Percentiles rank a stretch among this genome's conserved stretches.
Conservation (phyloP, 2,797 vertebrate genomes). For the Lagorchestes hirsutus region DNA sequence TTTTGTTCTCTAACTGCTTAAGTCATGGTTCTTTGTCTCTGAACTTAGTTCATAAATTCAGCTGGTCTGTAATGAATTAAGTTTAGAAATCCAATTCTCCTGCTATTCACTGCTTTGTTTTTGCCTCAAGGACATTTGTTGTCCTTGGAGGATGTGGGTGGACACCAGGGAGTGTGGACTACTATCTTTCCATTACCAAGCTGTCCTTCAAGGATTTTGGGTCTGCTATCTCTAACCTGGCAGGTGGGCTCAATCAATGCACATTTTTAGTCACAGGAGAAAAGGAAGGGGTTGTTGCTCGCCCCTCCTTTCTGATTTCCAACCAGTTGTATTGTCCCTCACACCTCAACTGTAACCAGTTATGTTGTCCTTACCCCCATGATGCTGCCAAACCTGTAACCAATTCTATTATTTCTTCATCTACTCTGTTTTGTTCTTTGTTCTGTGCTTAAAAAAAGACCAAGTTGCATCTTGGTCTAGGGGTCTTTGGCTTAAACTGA, state of each 20-base stretch:
- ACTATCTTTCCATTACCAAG: neutral
- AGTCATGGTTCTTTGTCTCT: neutral
- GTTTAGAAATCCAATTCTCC: neutral
- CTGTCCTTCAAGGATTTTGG: neutral
- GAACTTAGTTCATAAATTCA: neutral
- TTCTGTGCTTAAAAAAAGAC: neutral
- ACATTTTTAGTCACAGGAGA: neutral
- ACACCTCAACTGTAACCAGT: neutral
- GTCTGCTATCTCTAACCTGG: neutral
- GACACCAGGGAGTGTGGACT: neutral
- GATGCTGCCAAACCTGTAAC: neutral
- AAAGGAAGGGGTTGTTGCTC: neutral
- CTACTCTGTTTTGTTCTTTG: neutral
- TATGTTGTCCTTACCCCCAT: neutral
- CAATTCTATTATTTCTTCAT: neutral
- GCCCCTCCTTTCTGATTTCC: neutral
- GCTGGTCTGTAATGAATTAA: neutral
- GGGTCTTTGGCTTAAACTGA: neutral
- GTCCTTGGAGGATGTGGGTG: neutral
- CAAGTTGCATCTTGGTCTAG: neutral
- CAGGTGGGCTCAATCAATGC: neutral
- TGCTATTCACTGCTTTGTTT: neutral
- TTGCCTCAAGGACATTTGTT: neutral
- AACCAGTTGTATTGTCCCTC: neutral
- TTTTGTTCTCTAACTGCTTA: neutral